Base-by-base conservation (phyloP, 2,797 vertebrate species). In the Sebastes oblongus region DNA sequence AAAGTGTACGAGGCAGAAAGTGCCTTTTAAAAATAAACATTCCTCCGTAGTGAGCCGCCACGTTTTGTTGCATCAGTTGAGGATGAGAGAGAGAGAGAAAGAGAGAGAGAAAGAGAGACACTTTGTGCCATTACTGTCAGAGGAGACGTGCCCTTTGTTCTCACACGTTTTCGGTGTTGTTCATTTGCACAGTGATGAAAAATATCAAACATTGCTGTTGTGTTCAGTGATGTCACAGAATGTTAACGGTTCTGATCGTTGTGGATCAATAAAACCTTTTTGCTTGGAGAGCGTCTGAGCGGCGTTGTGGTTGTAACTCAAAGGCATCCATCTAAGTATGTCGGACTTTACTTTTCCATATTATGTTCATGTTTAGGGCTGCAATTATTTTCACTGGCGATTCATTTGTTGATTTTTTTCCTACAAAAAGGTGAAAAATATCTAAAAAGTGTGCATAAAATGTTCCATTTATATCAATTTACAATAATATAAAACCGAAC, bases 211-310 rank as follows among this genome's bases (percentile, higher is more conserved):
- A 88, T 92, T 90, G 82, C 91, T 93, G 91, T 94, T 79, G 91
- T 94, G 91, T 91, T 92, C 85, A 92, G 90, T 94, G 84, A 93
- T 92, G 92, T 94, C 89, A 87, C 86, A 85, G 88, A 92, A 93
- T 94, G 93, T 93, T 92, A 87, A 52, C 56, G 81, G 82, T 91
- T 92, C 89, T 88, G 91, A 94, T 92, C 89, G 79, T 92, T 93
- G 90, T 89, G 88, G 91, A 91, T 93, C 90, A 95, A 95, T 95
- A 94, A 95, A 90, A 84, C 64, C 66, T 87, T 93, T 93, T 93
- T 92, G 84, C 89, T 91, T 90, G 85, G 67, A 82, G 50, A 72
- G 16, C 66, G 6, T 30, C 2, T n/a, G 2, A 30, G 30, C 12
- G 0, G 10, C 5, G 75, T 56, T 60, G 25, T 83, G 20, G 14